Evolutionary conservation across 2,113 vertebrate species (phyloP).

Genomic region (Columba janthina): DNA sequence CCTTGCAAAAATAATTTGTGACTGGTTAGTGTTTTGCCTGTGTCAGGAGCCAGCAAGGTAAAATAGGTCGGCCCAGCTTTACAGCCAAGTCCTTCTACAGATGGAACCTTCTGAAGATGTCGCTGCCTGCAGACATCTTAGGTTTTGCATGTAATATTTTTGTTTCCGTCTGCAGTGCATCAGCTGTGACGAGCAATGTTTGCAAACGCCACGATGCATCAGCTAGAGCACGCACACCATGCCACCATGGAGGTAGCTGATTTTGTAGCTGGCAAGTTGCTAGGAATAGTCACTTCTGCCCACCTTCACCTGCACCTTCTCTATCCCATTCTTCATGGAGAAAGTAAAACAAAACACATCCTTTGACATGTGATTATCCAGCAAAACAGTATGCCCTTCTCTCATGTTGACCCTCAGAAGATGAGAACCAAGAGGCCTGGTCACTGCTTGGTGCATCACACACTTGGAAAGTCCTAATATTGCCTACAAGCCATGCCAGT

Average conservation of each 20-base stretch:
- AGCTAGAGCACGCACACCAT: accelerated
- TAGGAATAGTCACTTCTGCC: background rate
- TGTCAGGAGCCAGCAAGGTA: background rate
- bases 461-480: background rate
- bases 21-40: background rate
- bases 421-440: background rate
- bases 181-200: accelerated
- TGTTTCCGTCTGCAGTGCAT: background rate
- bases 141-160: background rate
- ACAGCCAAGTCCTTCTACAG: background rate
- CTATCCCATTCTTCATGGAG: background rate
- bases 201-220: background rate
- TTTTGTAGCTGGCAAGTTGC: background rate
- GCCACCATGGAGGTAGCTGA: accelerated
- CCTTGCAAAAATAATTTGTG: background rate
- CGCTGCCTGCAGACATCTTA: background rate
- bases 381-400: background rate
- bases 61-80: background rate
- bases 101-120: background rate
- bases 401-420: background rate
- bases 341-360: background rate
- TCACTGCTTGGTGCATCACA: background rate
- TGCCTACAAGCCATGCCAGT: accelerated
- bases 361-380: background rate
- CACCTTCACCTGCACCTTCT: background rate